Evolutionary conservation across 2,888 invertebrate species (phyloP).

Genomic region (Aquatica leii): DNA sequence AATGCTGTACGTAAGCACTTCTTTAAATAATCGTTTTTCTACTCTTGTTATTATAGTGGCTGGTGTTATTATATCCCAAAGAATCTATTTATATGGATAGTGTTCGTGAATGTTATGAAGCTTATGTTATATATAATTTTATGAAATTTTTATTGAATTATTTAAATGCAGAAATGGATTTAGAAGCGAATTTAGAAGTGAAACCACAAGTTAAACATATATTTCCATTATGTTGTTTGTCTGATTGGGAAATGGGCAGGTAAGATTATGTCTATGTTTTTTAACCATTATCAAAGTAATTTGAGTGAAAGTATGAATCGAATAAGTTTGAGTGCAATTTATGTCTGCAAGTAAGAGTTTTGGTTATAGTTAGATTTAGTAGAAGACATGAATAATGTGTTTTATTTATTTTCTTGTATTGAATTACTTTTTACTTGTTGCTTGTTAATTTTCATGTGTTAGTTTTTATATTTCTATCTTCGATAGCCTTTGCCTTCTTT

Average conservation of each 20-base stretch:
- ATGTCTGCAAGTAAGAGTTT: no score
- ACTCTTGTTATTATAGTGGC: constrained; percentile 69
- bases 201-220: constrained; percentile 89
- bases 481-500: no score
- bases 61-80: constrained; percentile 86
- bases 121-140: constrained; percentile 97
- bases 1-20: constrained; percentile 89
- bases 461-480: no score
- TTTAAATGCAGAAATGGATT: constrained; percentile 84
- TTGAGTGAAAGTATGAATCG: no score
- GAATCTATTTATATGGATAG: constrained; percentile 94
- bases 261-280: no score
- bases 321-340: no score
- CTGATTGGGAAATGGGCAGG: constrained; percentile 95
- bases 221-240: constrained; percentile 89
- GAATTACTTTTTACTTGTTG: no score
- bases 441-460: no score
- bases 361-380: no score
- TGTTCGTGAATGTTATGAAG: constrained; percentile 94
- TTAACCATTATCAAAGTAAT: no score
- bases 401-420: no score
- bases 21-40: background rate
- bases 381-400: no score
- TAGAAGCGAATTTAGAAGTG: constrained; percentile 80
- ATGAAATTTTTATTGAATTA: constrained; percentile 94